Conservation (phyloP, 2,113 vertebrate genomes). For the Conger conger region DNA sequence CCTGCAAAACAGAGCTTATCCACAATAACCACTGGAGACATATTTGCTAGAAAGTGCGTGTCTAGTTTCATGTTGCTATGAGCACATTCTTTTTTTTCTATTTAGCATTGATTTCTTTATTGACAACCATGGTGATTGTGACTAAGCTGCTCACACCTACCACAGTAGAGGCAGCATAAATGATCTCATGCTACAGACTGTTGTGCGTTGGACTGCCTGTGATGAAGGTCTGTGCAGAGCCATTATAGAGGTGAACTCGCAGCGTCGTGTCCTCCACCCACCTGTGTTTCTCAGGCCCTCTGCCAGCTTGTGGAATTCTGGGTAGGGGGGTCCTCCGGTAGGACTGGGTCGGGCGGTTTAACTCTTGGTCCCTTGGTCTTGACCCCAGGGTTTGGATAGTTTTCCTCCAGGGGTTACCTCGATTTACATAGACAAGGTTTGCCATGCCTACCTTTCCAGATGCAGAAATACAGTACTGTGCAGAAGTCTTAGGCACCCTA, state of each 20-base stretch:
- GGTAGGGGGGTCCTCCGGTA: constrained; percentile 6
- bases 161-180: background rate
- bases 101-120: background rate
- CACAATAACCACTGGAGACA: background rate
- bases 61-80: background rate
- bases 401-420: constrained; percentile 26
- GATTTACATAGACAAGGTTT: background rate
- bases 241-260: background rate
- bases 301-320: background rate
- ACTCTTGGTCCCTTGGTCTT: background rate
- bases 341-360: background rate
- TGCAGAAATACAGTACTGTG: background rate
- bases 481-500: too few species aligned
- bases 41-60: background rate
- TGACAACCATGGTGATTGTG: background rate
- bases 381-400: background rate
- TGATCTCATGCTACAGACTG: background rate
- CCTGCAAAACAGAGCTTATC: background rate
- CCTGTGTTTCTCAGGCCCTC: constrained; percentile 19
- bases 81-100: background rate
- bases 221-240: background rate
- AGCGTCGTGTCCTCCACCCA: constrained; percentile 28
- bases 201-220: background rate
- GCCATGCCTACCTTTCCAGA: background rate
- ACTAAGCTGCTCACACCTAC: background rate